Evolutionary conservation across 2,888 invertebrate genomes (phyloP), one percentile per base, ranked within the genome.

Genomic region (Cheilosia scutellata): DNA sequence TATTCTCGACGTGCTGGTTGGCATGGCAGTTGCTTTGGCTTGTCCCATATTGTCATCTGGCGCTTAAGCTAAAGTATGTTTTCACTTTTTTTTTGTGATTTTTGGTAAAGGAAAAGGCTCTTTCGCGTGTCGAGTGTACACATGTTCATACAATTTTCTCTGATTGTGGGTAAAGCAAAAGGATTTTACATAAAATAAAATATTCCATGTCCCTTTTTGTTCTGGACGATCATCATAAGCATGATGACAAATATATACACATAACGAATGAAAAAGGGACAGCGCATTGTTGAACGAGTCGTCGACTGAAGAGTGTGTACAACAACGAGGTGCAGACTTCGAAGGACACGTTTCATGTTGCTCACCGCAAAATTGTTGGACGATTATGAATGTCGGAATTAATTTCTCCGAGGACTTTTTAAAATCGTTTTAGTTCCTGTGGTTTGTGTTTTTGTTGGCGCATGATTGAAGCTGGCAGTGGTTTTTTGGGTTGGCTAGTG

Each of bases 311-410:
- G 25, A 3, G 27, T 51, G 27, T 31, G 33, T 47, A 60, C 11
- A 40, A 60, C 60, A 47, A 49, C 27, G 37, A 71, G 33, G 31
- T 53, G 40, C 53, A 42, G 40, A 31, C 62, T 62, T 72, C 9
- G 58, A 44, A 68, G 68, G 77, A 68, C 77, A 77, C 60, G 68
- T 77, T 70, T 70, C 55, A 60, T 77, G 55, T 33, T 62, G 62
- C 7, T 47, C 62, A 62, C 70, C 68, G 44, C 77, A 77, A 70
- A 77, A 77, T 77, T 77, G 77, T 37, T 55, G 70, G 53, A 62
- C 62, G 77, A 62, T 77, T 77, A 70, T 77, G 70, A 77, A 77
- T 77, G 53, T 70, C 37, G 62, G 47, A 77, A 70, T 77, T 70
- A 77, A 77, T 77, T 77, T 77, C 62, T 62, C 16, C n/a, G 29